phyloP scores from a whole-genome alignment of 2,888 invertebrate genomes.

The Mesorhabditis spiculigera region DNA sequence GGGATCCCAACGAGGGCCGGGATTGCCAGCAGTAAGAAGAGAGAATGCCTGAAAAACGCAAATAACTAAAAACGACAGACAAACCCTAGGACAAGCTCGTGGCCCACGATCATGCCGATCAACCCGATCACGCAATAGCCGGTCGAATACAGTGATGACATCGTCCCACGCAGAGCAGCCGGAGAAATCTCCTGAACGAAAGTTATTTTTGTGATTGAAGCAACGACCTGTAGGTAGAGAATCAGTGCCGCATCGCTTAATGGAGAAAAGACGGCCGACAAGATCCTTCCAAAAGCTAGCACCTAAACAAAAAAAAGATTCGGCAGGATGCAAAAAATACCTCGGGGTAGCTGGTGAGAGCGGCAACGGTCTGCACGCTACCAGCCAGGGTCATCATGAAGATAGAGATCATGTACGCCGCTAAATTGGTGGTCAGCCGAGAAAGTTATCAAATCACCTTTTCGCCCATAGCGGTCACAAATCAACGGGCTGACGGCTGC shows the following conservation, averaged over 20 bases:
- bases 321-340: slow-evolving; percentile 6
- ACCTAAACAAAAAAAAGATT: slow-evolving; percentile 13
- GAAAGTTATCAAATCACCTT: slow-evolving; percentile 22
- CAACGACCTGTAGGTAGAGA: slow-evolving; percentile 44
- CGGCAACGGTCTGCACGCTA: slow-evolving; percentile 44
- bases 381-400: slow-evolving; percentile 51
- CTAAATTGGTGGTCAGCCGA: slow-evolving; percentile 23
- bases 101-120: slow-evolving; percentile 52
- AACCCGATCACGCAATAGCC: slow-evolving; percentile 49
- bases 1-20: slow-evolving; percentile 48
- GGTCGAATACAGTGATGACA: slow-evolving; percentile 48
- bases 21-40: slow-evolving; percentile 43
- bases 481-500: slow-evolving; percentile 44
- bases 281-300: slow-evolving; percentile 42
- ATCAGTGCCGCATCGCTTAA: slow-evolving; percentile 52
- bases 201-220: background rate
- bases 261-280: slow-evolving; percentile 53
- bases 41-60: slow-evolving; percentile 28
- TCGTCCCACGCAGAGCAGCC: slow-evolving; percentile 44
- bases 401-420: slow-evolving; percentile 48
- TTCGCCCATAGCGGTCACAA: slow-evolving; percentile 48
- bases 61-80: slow-evolving; percentile 7
- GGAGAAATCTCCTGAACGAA: slow-evolving; percentile 48
- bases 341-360: slow-evolving; percentile 49
- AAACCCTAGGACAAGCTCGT: slow-evolving; percentile 36